These are phyloP conservation scores for Nipponacmea schrenckii DNA, from an alignment of 2,888 invertebrate genomes.

Conservation along the genomic window DNA sequence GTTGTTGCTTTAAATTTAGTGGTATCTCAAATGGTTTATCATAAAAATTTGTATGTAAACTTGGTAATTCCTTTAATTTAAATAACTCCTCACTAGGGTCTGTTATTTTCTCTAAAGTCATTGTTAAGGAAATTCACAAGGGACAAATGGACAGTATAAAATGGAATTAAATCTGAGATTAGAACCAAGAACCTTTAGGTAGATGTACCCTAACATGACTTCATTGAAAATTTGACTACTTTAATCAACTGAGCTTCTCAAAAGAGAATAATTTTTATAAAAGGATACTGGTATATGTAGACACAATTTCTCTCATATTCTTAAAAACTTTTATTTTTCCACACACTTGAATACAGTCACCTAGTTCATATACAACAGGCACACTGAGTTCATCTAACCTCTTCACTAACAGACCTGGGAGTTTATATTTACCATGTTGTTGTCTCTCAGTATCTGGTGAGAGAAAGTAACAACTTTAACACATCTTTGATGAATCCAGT, in stretches of 20 bases:
- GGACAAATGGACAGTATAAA: neutral
- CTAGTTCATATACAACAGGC: conserved; percentile 34
- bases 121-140: neutral
- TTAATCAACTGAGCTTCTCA: too few relatives aligned
- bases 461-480: too few relatives aligned
- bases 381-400: neutral
- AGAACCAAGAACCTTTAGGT: too few relatives aligned
- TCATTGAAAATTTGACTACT: too few relatives aligned
- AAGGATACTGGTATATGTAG: conserved; percentile 48
- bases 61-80: conserved; percentile 45
- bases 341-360: conserved; percentile 49
- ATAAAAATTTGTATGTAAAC: conserved; percentile 43
- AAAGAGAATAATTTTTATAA: neutral
- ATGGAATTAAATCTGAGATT: neutral
- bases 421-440: neutral
- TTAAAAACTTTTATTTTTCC: conserved; percentile 51
- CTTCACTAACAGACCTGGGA: neutral
- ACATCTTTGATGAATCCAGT: too few relatives aligned
- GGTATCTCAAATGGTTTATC: conserved; percentile 48
- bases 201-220: too few relatives aligned
- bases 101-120: conserved; percentile 32
- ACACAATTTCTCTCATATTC: conserved; percentile 47
- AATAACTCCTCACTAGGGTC: conserved; percentile 43
- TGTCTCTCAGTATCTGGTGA: conserved; percentile 12
- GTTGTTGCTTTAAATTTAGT: conserved; percentile 25